Conservation (phyloP, 2,888 invertebrate species). For the Acleris literana region DNA sequence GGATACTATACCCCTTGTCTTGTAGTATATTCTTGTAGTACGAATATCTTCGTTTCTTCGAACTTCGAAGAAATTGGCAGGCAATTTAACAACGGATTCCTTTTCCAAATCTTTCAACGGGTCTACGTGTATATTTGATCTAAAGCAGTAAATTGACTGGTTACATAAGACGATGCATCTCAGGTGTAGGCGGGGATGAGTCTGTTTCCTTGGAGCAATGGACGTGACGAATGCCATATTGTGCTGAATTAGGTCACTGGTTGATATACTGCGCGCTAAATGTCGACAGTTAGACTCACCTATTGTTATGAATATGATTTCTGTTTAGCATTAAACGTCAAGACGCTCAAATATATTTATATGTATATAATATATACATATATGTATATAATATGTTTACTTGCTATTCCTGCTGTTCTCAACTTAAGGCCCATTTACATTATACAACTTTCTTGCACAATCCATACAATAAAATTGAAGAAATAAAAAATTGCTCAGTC, state of each 20-base stretch:
- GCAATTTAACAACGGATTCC: neutral
- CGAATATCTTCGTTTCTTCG: too few species aligned
- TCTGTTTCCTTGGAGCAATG: constrained; percentile 21
- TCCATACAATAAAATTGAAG: too few species aligned
- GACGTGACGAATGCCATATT: constrained; percentile 26
- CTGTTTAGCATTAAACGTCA: constrained; percentile 4
- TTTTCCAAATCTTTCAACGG: neutral
- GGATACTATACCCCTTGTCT: too few species aligned
- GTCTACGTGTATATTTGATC: neutral
- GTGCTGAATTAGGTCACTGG: constrained; percentile 20
- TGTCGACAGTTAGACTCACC: constrained; percentile 9
- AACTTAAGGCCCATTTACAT: too few species aligned
- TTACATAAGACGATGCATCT: constrained; percentile 12
- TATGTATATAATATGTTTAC: too few species aligned
- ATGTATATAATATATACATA: too few species aligned
- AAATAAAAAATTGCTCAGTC: too few species aligned
- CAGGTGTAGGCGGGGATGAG: constrained; percentile 24
- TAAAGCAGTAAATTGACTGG: constrained; percentile 11
- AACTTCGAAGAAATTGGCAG: too few species aligned
- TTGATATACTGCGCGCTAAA: constrained; percentile 8
- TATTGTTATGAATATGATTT: constrained; percentile 19
- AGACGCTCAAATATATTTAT: neutral
- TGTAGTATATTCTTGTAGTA: too few species aligned
- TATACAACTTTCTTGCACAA: too few species aligned
- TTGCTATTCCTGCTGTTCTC: too few species aligned